Evolutionary conservation across 2,888 invertebrate species (phyloP).

Genomic region (Microdon myrmicae): DNA sequence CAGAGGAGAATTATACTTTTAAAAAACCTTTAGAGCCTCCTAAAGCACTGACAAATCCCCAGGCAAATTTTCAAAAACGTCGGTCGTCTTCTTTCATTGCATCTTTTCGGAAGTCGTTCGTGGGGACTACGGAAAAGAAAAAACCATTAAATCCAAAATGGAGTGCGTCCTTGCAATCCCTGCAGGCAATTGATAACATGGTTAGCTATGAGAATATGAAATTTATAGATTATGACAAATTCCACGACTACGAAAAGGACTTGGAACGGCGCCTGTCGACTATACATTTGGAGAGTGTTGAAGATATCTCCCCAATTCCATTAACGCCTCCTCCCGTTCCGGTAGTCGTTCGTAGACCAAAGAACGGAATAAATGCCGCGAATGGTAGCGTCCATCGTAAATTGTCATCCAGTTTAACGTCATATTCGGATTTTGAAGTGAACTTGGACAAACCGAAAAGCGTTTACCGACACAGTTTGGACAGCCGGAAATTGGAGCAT

Average conservation of each 20-base stretch:
- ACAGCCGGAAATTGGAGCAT: slow-evolving; percentile 62
- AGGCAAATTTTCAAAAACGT: slow-evolving; percentile 61
- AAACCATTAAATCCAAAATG: slow-evolving; percentile 67
- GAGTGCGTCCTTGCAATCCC: slow-evolving; percentile 69
- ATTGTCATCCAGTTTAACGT: slow-evolving; percentile 30
- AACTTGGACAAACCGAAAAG: slow-evolving; percentile 64
- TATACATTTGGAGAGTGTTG: slow-evolving; percentile 58
- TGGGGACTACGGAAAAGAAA: slow-evolving; percentile 60
- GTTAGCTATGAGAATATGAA: slow-evolving; percentile 71
- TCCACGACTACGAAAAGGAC: slow-evolving; percentile 67
- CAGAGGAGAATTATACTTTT: slow-evolving; percentile 21
- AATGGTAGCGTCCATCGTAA: slow-evolving; percentile 52
- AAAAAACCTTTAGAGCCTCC: slow-evolving; percentile 47
- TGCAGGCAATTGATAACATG: slow-evolving; percentile 70
- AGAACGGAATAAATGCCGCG: slow-evolving; percentile 18
- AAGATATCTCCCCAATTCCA: slow-evolving; percentile 26
- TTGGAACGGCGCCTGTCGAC: slow-evolving; percentile 62
- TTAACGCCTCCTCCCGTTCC: slow-evolving; percentile 30
- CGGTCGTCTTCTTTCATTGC: slow-evolving; percentile 62
- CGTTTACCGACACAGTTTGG: slow-evolving; percentile 65
- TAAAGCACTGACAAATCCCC: slow-evolving; percentile 54
- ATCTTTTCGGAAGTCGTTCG: slow-evolving; percentile 61
- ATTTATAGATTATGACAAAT: slow-evolving; percentile 70
- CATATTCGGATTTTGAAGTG: slow-evolving; percentile 62
- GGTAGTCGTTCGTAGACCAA: slow-evolving; percentile 30